Conservation (phyloP, 2,113 vertebrate species). For the Rhineura floridana region DNA sequence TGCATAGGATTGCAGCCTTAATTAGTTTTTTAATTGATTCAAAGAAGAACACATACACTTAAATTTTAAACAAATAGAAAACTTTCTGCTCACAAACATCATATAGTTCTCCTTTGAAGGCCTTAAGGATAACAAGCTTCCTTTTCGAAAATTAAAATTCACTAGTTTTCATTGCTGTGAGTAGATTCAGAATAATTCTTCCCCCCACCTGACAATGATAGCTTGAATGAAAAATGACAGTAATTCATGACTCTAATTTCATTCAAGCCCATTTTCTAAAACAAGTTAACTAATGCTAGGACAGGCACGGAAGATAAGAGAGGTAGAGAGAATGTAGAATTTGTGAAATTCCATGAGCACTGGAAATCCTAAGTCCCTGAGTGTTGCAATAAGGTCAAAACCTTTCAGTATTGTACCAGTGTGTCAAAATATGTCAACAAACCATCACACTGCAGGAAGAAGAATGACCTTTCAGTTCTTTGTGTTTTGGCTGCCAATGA, state of each 20-base stretch:
- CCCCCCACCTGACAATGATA: not conserved
- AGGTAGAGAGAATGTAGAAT: constrained; percentile 37
- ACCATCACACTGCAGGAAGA: constrained; percentile 78
- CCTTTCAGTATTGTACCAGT: constrained; percentile 74
- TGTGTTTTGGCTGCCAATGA: constrained; percentile 71
- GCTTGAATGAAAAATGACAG: constrained; percentile 23
- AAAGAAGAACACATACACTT: not conserved
- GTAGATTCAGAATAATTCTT: constrained; percentile 16
- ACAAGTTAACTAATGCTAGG: constrained; percentile 43
- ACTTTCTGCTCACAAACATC: not conserved
- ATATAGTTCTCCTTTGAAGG: not conserved
- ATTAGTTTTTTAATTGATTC: not conserved
- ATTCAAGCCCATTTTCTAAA: constrained; percentile 32
- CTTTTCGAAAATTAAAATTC: not conserved
- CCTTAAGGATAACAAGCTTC: not conserved
- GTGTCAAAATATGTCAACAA: constrained; percentile 89
- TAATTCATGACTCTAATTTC: not conserved
- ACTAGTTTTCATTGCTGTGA: constrained; percentile 25
- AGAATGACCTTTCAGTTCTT: constrained; percentile 82
- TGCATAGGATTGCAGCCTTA: not conserved
- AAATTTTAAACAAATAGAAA: not conserved
- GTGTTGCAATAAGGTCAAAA: constrained; percentile 76
- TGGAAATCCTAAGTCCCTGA: constrained; percentile 65
- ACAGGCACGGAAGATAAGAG: constrained; percentile 8
- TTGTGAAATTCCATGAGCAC: constrained; percentile 46